These are phyloP conservation scores for Nyctalus aviator DNA, from an alignment of 2,797 vertebrate genomes.

Conservation along the genomic window DNA sequence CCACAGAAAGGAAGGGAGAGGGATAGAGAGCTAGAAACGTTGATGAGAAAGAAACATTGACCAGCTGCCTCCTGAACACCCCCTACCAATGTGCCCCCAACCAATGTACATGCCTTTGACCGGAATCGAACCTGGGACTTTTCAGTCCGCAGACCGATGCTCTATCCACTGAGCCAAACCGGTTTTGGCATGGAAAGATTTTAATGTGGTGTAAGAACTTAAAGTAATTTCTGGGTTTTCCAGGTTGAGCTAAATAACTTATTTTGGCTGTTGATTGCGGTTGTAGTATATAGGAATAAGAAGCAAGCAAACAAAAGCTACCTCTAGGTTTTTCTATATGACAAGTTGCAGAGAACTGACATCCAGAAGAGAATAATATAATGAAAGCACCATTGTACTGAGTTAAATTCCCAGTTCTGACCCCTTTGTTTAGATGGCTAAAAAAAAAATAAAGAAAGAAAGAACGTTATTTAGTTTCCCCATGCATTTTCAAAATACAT, in stretches of 20 bases:
- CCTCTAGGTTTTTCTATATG: neutral
- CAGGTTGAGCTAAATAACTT: neutral
- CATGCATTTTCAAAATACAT: neutral
- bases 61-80: too few species aligned
- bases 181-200: neutral
- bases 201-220: neutral
- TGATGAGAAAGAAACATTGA: too few species aligned
- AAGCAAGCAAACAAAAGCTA: neutral
- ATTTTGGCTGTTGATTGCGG: neutral
- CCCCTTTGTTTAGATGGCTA: neutral
- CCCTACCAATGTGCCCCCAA: too few species aligned
- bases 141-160: too few species aligned
- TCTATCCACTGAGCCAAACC: too few species aligned
- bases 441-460: neutral
- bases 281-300: neutral
- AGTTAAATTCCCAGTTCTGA: neutral
- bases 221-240: neutral
- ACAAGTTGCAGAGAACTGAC: neutral
- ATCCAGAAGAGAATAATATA: neutral
- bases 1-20: too few species aligned
- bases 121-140: too few species aligned
- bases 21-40: too few species aligned
- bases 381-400: neutral
- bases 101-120: too few species aligned
- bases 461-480: neutral